Conservation (phyloP, 2,888 invertebrate species). For the Harpalus rufipes region DNA sequence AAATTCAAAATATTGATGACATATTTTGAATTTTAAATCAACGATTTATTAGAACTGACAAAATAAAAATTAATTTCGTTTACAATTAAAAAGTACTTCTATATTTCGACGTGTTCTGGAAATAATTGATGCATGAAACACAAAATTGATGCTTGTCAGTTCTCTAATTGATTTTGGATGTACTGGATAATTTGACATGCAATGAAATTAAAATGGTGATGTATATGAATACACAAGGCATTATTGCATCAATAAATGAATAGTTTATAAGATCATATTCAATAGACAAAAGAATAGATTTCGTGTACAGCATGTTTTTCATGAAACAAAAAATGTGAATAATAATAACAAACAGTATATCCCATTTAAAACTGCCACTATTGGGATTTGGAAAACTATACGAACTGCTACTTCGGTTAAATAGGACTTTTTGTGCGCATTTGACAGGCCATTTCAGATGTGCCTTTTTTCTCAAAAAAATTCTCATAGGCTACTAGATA, state of each 20-base stretch:
- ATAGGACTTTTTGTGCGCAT: too few species aligned
- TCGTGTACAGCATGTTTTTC: conserved; percentile 27
- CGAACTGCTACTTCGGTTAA: too few species aligned
- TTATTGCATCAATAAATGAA: conserved; percentile 60
- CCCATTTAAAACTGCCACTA: too few species aligned
- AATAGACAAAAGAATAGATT: conserved; percentile 2
- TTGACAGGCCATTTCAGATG: too few species aligned
- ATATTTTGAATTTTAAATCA: conserved; percentile 35
- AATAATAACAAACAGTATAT: too few species aligned
- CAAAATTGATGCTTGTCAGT: not conserved
- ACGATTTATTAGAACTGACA: not conserved
- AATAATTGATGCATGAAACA: not conserved
- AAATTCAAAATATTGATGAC: conserved; percentile 9
- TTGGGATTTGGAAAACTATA: too few species aligned
- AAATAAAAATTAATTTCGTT: conserved; percentile 13
- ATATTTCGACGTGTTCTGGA: not conserved
- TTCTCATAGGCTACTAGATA: too few species aligned
- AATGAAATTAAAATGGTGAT: conserved; percentile 53
- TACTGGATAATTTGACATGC: conserved; percentile 41
- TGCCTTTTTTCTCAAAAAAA: too few species aligned
- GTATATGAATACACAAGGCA: conserved; percentile 52
- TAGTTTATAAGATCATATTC: conserved; percentile 1
- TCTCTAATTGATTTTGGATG: conserved; percentile 11
- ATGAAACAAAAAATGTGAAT: not conserved
- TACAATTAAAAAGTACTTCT: not conserved